Base-by-base conservation (phyloP, 1,140 invertebrate species). In the Chionoecetes opilio region DNA sequence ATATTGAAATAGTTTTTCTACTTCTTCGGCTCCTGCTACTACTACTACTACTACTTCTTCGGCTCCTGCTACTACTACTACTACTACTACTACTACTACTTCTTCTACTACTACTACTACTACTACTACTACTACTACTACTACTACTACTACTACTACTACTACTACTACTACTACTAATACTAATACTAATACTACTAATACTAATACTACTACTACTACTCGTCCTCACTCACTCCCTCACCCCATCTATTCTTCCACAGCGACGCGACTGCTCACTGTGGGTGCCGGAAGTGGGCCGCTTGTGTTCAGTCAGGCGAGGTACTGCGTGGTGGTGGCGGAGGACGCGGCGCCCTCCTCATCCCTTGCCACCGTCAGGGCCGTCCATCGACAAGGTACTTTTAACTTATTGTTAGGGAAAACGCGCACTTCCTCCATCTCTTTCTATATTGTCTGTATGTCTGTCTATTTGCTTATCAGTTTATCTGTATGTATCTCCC, bases 321-420 rank as follows among this genome's bases (percentile, higher is more conserved):
- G 63, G 63, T 75, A 75, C 63, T 75, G 63, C 63, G 63, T 75
- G 21, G 63, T 75, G 63, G 63, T 75, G 63, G 63, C 63, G 21
- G 63, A 75, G 63, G 63, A 75, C 26, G n/a, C 63, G 11, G 21
- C 63, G 6, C 21, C n/a, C n/a, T 26, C 63, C n/a, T 75, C 63
- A 17, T 75, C 63, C 63, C 63, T 75, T 26, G 63, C 63, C 63
- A n/a, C 63, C 21, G 63, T 75, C 63, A 75, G 21, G 21, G 63
- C 63, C n/a, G 26, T 75, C 21, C 63, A 75, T 21, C 26, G 63
- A n/a, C 63, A 75, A 75, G 63, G 63, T 75, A 75, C 46, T 53
- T 9, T 53, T 53, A 6, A 46, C 5, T 46, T 53, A 53, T 14
- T 53, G 46, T 14, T 9, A 75, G 21, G 63, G 26, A 75, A 26